Conservation (phyloP, 2,113 vertebrate genomes). For the Pluvianellus socialis region DNA sequence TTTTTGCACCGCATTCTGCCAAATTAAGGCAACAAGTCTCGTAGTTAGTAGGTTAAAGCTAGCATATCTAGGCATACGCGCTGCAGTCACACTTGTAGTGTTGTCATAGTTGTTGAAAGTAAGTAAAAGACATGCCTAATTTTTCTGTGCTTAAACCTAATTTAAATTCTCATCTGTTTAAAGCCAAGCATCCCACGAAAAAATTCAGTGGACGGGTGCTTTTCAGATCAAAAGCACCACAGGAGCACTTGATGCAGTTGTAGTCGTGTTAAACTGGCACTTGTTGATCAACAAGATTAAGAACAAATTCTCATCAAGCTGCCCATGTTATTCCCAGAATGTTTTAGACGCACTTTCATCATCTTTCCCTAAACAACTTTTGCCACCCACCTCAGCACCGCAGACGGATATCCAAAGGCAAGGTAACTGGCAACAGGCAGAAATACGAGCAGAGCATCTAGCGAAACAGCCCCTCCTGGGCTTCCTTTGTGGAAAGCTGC, state of each 20-base stretch:
- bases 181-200: neutral
- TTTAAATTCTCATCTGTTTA: neutral
- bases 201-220: neutral
- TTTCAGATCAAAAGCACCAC: neutral
- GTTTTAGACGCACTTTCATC: neutral
- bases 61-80: neutral
- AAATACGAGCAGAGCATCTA: neutral
- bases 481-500: neutral
- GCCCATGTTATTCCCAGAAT: neutral
- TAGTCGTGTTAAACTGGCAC: neutral
- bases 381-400: neutral
- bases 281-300: neutral
- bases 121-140: neutral
- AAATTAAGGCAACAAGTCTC: neutral
- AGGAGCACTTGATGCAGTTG: neutral
- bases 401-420: neutral
- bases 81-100: neutral
- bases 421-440: neutral
- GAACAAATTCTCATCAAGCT: neutral
- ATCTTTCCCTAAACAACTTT: neutral
- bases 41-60: neutral
- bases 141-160: neutral
- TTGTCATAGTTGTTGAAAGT: neutral
- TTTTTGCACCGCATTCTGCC: neutral
- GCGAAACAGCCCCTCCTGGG: neutral